These are phyloP conservation scores for Rosalia funebris DNA, from an alignment of 2,888 invertebrate species.

Conservation along the genomic window DNA sequence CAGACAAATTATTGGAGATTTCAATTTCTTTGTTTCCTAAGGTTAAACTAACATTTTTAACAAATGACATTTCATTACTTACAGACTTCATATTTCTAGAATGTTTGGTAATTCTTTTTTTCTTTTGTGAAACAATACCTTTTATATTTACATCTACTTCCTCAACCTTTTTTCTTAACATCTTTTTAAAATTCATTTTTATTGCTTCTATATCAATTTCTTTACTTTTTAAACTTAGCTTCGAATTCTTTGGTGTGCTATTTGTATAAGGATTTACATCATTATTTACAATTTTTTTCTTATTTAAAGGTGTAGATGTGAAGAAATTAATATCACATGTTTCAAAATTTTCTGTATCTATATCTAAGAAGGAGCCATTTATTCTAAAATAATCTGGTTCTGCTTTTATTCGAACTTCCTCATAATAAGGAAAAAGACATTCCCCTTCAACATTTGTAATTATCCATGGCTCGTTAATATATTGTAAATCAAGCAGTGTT, in stretches of 20 bases:
- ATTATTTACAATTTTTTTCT: conserved; percentile 4
- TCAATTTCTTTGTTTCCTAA: conserved; percentile 32
- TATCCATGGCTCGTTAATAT: conserved; percentile 40
- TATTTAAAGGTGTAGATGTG: conserved; percentile 34
- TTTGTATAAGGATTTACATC: conserved; percentile 13
- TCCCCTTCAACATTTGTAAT: conserved; percentile 30
- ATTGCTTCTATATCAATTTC: conserved; percentile 33
- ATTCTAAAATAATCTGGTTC: conserved; percentile 25
- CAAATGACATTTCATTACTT: conserved; percentile 11
- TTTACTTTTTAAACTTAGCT: conserved; percentile 6
- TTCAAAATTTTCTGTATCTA: conserved; percentile 14
- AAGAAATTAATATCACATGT: conserved; percentile 24
- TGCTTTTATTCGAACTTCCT: conserved; percentile 27
- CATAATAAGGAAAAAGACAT: conserved; percentile 18
- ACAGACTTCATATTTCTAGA: background rate
- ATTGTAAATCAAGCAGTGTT: conserved; percentile 37
- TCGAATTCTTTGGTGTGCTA: conserved; percentile 25
- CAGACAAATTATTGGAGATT: conserved; percentile 25
- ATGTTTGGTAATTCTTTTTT: background rate
- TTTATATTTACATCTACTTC: conserved; percentile 25
- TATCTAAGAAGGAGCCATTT: conserved; percentile 20
- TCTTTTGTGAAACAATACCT: background rate
- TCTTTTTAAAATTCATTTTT: conserved; percentile 34
- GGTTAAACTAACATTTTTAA: conserved; percentile 29
- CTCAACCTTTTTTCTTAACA: conserved; percentile 22